Percentiles rank a stretch among this genome's conserved stretches.
Conservation (phyloP, 2,113 vertebrate genomes). For the Pygoscelis adeliae region DNA sequence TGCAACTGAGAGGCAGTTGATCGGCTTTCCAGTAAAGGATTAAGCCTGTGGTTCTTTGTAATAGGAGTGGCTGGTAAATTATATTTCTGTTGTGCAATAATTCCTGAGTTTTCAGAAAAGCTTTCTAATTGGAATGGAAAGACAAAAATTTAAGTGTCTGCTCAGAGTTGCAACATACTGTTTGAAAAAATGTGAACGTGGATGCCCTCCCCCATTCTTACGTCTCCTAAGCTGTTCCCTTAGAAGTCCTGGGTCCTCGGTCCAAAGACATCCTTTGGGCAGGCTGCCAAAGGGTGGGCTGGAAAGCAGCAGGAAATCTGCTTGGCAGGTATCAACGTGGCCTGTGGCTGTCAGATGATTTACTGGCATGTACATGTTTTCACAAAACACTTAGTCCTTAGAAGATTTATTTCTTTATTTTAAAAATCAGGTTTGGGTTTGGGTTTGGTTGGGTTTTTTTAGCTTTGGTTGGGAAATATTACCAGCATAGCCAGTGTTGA, state of each 20-base stretch:
- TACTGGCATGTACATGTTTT: neutral
- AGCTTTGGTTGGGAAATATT: neutral
- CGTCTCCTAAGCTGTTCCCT: neutral
- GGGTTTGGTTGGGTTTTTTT: neutral
- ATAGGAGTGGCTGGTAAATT: neutral
- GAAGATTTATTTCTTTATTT: neutral
- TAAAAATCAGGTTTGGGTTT: neutral
- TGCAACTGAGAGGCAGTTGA: neutral
- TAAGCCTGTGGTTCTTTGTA: neutral
- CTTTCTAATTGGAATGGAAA: neutral
- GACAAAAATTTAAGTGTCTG: neutral
- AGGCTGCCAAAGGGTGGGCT: neutral
- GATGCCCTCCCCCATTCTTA: neutral
- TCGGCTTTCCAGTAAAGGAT: conserved; percentile 12
- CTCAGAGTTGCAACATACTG: neutral
- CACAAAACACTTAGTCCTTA: neutral
- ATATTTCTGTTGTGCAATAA: conserved; percentile 5
- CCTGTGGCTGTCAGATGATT: neutral
- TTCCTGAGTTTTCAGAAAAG: neutral
- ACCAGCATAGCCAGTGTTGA: neutral
- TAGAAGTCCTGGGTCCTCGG: neutral
- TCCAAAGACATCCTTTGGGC: neutral
- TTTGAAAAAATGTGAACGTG: neutral
- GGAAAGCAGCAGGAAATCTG: neutral
- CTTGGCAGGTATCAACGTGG: neutral